Conservation (phyloP, 2,888 invertebrate genomes). For the Nesidiocoris tenuis region DNA sequence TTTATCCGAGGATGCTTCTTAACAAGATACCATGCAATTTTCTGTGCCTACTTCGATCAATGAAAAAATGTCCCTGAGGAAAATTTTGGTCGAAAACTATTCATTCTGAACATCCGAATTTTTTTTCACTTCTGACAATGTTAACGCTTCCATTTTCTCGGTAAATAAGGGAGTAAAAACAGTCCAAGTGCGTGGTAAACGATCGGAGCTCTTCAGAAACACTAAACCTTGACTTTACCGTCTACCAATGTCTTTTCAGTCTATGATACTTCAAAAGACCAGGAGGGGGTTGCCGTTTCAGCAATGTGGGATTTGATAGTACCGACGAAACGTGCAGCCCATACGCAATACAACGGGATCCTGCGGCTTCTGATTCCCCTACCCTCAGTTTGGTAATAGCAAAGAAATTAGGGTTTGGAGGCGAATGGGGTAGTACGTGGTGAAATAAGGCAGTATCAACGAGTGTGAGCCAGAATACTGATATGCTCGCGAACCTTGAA, state of each 20-base stretch:
- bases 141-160: too few species aligned
- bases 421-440: neutral
- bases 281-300: neutral
- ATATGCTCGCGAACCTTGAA: neutral
- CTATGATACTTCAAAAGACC: neutral
- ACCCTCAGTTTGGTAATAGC: neutral
- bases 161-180: too few species aligned
- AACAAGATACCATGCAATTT: too few species aligned
- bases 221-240: neutral
- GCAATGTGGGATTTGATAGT: neutral
- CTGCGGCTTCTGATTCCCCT: neutral
- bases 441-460: neutral
- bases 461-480: neutral
- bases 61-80: too few species aligned
- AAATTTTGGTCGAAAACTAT: too few species aligned
- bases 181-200: neutral
- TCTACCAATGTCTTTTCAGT: neutral
- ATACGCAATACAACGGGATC: neutral
- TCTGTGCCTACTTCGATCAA: too few species aligned
- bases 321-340: neutral
- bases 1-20: too few species aligned
- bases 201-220: neutral
- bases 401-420: neutral
- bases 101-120: too few species aligned
- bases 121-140: too few species aligned